Evolutionary conservation across 2,888 invertebrate species (phyloP).

Genomic region (Scrobipalpa costella): DNA sequence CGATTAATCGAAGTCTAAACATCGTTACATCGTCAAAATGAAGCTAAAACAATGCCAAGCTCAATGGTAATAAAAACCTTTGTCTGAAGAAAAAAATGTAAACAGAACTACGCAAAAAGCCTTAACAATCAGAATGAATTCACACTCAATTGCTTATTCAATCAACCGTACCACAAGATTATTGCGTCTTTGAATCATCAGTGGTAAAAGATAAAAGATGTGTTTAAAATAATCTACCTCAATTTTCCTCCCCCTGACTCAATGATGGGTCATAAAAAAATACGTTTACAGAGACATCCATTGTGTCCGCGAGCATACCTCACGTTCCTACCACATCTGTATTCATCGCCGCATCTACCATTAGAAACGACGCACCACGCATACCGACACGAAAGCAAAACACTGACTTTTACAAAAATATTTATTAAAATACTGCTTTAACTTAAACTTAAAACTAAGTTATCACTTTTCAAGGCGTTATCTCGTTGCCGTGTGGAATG

Average conservation of each 20-base stretch:
- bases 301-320: slow-evolving; percentile 23
- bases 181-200: slow-evolving; percentile 18
- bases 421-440: slow-evolving; percentile 75
- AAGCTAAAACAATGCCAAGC: slow-evolving; percentile 5
- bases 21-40: not conserved
- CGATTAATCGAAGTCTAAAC: too few relatives aligned
- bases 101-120: slow-evolving; percentile 11
- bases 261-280: slow-evolving; percentile 20
- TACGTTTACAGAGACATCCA: slow-evolving; percentile 20
- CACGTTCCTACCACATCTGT: slow-evolving; percentile 23
- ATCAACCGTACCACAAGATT: slow-evolving; percentile 13
- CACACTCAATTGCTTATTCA: slow-evolving; percentile 17
- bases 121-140: slow-evolving; percentile 16
- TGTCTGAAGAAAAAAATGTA: slow-evolving; percentile 1
- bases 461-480: slow-evolving; percentile 66
- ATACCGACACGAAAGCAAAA: slow-evolving; percentile 46
- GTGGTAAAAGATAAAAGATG: slow-evolving; percentile 12
- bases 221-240: slow-evolving; percentile 11
- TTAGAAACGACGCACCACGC: slow-evolving; percentile 26
- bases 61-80: slow-evolving; percentile 14
- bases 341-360: slow-evolving; percentile 27
- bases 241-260: slow-evolving; percentile 17
- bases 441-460: slow-evolving; percentile 57
- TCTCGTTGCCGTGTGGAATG: slow-evolving; percentile 66
- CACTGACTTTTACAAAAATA: slow-evolving; percentile 58